phyloP scores from a whole-genome alignment of 2,797 vertebrate species.

The Limosa lapponica region DNA sequence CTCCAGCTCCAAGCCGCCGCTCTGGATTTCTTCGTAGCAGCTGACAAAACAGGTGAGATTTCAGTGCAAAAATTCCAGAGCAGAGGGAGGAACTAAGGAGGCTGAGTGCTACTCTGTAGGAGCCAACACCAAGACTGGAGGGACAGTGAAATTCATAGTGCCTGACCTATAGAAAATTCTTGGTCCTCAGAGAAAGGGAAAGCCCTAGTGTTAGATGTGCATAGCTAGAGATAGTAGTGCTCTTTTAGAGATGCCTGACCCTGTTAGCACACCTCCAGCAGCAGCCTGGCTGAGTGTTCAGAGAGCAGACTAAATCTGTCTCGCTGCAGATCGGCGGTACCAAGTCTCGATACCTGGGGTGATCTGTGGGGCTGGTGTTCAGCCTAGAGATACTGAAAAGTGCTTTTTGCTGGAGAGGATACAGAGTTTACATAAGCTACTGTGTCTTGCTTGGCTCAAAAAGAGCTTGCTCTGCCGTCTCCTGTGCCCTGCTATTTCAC shows the following conservation, averaged over 20 bases:
- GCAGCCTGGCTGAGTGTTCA: not conserved
- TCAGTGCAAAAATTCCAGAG: not conserved
- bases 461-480: not conserved
- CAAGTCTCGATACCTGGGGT: not conserved
- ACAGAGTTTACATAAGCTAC: not conserved
- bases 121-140: not conserved
- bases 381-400: fast-evolving
- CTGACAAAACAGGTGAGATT: slow-evolving; percentile 71
- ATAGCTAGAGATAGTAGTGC: fast-evolving
- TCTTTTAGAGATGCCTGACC: not conserved
- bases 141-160: not conserved
- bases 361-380: not conserved
- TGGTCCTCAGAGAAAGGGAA: not conserved
- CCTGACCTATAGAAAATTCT: not conserved
- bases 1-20: slow-evolving; percentile 93
- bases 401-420: not conserved
- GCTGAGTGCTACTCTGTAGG: not conserved
- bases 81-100: not conserved
- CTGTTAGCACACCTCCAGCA: not conserved
- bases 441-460: not conserved
- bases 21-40: slow-evolving; percentile 96
- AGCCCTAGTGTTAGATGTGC: fast-evolving
- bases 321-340: not conserved
- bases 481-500: not conserved
- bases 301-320: not conserved